A percentile compares a stretch with the other conserved stretches of the same genome.
Conservation (phyloP, 1,140 invertebrate species). For the Condylostylus longicornis region DNA sequence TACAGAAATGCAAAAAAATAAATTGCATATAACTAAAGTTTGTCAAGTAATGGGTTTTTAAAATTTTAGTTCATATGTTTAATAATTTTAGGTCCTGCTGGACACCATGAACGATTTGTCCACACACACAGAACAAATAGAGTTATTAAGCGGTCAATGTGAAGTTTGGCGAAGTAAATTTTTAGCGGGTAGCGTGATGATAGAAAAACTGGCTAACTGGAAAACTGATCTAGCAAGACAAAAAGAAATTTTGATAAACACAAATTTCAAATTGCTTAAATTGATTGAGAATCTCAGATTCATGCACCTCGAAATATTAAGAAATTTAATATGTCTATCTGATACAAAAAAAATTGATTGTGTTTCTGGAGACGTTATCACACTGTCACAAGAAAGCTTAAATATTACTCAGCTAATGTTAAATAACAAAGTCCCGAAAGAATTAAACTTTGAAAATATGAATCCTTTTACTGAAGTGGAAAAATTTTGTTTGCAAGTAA, state of each 20-base stretch:
- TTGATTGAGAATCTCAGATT: conserved; percentile 55
- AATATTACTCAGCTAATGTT: conserved; percentile 27
- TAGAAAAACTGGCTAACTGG: conserved; percentile 74
- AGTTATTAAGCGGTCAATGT: conserved; percentile 80
- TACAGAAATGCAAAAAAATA: conserved; percentile 78
- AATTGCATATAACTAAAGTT: conserved; percentile 69
- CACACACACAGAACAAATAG: conserved; percentile 80
- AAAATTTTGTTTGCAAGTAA: conserved; percentile 28
- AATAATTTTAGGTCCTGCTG: too few species aligned
- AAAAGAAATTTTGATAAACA: conserved; percentile 57
- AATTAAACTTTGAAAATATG: conserved; percentile 17
- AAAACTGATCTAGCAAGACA: conserved; percentile 63
- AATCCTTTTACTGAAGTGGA: conserved; percentile 28
- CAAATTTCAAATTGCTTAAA: conserved; percentile 56
- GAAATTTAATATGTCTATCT: conserved; percentile 36
- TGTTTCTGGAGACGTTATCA: conserved; percentile 33
- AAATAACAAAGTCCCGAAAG: conserved; percentile 9
- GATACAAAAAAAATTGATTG: conserved; percentile 23
- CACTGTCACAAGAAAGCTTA: conserved; percentile 27
- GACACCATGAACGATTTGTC: conserved; percentile 70
- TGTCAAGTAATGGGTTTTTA: too few species aligned
- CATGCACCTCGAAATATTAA: conserved; percentile 52
- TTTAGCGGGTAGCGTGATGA: conserved; percentile 80
- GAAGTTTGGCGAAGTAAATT: conserved; percentile 95
- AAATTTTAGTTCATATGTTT: too few species aligned